These are phyloP conservation scores for Narcine bancroftii DNA, from an alignment of 2,113 vertebrate genomes.

Conservation along the genomic window DNA sequence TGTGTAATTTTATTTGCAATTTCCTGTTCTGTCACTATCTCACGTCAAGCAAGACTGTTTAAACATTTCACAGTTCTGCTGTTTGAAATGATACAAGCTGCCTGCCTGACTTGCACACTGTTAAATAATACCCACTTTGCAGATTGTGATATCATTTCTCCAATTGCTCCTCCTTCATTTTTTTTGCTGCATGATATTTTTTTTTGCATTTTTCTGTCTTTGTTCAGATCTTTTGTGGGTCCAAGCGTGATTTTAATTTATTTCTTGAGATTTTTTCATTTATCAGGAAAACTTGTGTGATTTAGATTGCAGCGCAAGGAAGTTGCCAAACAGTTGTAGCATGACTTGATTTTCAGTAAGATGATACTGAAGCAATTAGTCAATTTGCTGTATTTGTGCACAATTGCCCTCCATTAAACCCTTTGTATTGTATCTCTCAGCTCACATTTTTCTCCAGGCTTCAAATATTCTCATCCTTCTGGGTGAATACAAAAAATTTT, in stretches of 20 bases:
- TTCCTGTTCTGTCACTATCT: not conserved
- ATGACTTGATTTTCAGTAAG: not conserved
- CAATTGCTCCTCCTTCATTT: not conserved
- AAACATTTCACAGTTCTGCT: not conserved
- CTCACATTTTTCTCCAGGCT: not conserved
- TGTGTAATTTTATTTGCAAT: not conserved
- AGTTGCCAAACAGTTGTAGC: not conserved
- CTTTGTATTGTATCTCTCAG: not conserved
- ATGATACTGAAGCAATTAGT: not conserved
- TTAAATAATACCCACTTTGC: constrained; percentile 5
- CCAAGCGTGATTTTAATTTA: too few relatives aligned
- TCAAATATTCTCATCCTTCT: not conserved
- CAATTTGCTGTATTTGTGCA: not conserved
- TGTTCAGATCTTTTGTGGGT: too few relatives aligned
- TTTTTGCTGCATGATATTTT: not conserved
- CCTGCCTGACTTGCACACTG: not conserved
- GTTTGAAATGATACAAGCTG: not conserved
- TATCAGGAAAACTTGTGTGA: not conserved
- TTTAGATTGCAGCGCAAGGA: not conserved
- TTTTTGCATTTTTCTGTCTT: too few relatives aligned
- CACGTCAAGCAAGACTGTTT: not conserved
- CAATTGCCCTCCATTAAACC: not conserved
- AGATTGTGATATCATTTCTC: not conserved
- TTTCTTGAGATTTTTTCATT: not conserved
- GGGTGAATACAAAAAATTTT: not conserved